A percentile compares a stretch with the other conserved stretches of the same genome.
These are phyloP conservation scores for Cherax destructor DNA, from an alignment of 1,140 invertebrate species.

Conservation along the genomic window DNA sequence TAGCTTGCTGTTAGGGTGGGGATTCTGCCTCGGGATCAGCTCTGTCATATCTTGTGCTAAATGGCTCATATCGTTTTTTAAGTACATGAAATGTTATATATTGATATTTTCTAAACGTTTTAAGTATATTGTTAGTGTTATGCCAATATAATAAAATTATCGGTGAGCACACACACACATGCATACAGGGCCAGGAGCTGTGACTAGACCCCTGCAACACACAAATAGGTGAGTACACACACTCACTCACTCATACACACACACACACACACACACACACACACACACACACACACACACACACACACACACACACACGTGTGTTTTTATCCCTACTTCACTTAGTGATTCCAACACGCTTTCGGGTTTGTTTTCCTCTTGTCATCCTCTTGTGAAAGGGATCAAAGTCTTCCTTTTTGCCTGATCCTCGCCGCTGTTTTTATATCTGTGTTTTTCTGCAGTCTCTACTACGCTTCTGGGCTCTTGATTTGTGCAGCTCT, in stretches of 20 bases:
- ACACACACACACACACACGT: too few relatives aligned
- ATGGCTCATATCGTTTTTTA: too few relatives aligned
- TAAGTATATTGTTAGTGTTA: too few relatives aligned
- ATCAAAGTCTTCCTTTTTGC: not conserved
- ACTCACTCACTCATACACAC: not conserved
- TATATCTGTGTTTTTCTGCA: not conserved
- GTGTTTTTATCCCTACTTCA: not conserved
- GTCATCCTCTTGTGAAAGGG: slow-evolving; percentile 12
- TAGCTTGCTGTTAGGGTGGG: too few relatives aligned
- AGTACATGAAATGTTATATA: too few relatives aligned
- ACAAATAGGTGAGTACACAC: not conserved
- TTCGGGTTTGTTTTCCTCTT: not conserved
- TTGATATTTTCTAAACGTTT: too few relatives aligned
- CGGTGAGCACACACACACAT: not conserved
- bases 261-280: not conserved
- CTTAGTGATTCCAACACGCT: slow-evolving; percentile 3
- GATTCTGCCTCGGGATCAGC: too few relatives aligned
- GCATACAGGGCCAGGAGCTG: too few relatives aligned
- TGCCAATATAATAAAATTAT: too few relatives aligned
- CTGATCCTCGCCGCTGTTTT: not conserved
- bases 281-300: too few relatives aligned
- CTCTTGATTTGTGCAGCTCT: not conserved
- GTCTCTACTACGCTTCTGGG: not conserved
- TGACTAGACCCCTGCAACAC: too few relatives aligned
- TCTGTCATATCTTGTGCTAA: too few relatives aligned